Base-by-base conservation (phyloP, 1,140 invertebrate genomes). In the Dendrolimus punctatus region DNA sequence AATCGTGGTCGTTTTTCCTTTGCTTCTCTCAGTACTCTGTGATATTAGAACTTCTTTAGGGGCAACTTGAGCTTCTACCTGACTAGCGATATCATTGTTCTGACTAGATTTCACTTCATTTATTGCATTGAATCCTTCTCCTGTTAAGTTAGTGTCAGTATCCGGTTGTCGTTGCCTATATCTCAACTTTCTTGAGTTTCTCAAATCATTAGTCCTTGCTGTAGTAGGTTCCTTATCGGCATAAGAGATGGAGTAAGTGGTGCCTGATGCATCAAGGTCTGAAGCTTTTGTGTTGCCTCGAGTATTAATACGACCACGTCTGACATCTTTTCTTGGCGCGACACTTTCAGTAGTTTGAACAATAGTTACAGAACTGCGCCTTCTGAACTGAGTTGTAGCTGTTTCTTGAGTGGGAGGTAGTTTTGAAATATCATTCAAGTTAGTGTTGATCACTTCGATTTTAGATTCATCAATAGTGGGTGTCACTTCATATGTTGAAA, bases 141-240 rank as follows among this genome's bases (percentile, higher is more conserved):
- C 83, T n/a, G 83, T 83, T 68, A 86, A 68, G 66, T 86, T 86
- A 36, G 80, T 71, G 55, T 84, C 80, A 6, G 74, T 80, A 63
- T 86, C 80, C 6, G 80, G 70, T 53, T 62, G 62, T 49, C 81
- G 60, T 51, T 73, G 68, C 59, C 73, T 76, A 42, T 80, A 86
- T 60, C 73, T 75, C 42, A 86, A 58, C 60, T 85, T 86, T 56
- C 77, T 71, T 9, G 77, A 66, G 49, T 72, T 75, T 58, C 74
- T 75, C 47, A 74, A 39, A 53, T 86, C 80, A 39, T 58, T 39
- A 44, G 60, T 69, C 66, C 69, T 76, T n/a, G 64, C 64, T 5
- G 70, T 73, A n/a, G 69, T 80, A 4, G 70, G 70, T 53, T 71
- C 71, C 71, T 78, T 83, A 49, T 70, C 70, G 23, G 63, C 58